These are phyloP conservation scores for Myiotriccus ornatus DNA, from an alignment of 2,797 vertebrate species.

Conservation along the genomic window DNA sequence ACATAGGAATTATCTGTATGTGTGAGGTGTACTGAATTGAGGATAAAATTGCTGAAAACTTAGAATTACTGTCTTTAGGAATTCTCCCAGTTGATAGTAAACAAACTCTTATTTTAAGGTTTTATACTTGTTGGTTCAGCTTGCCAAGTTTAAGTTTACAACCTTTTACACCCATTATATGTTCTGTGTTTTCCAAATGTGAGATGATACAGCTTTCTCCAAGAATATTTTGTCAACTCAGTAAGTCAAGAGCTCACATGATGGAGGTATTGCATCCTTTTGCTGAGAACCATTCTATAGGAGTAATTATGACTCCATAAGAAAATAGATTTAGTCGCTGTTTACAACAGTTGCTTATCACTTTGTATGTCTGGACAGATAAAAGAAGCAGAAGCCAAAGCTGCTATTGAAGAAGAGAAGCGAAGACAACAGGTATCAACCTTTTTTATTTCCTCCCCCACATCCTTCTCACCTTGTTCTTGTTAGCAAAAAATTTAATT, in stretches of 20 bases:
- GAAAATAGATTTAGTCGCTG: background rate
- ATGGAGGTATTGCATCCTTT: background rate
- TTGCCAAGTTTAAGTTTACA: background rate
- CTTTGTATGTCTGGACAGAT: slow-evolving; percentile 71
- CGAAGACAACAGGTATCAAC: slow-evolving; percentile 81
- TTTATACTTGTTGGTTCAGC: background rate
- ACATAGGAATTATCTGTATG: background rate
- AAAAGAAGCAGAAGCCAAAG: slow-evolving; percentile 84
- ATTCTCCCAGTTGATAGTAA: background rate
- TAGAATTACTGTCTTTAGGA: background rate
- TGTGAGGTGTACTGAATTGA: background rate
- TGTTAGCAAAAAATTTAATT: background rate
- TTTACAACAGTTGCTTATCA: background rate
- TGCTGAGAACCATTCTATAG: background rate
- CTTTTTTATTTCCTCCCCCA: background rate
- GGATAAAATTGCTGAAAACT: background rate
- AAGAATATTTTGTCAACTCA: background rate
- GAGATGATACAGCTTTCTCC: background rate
- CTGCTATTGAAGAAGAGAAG: slow-evolving; percentile 80
- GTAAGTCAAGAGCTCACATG: background rate
- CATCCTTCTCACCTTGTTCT: background rate
- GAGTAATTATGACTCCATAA: background rate
- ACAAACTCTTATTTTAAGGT: background rate
- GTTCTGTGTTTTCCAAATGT: background rate
- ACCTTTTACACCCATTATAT: background rate